Percentiles rank a stretch among this genome's conserved stretches.
Conservation (phyloP, 2,797 vertebrate genomes). For the Euthynnus affinis region DNA sequence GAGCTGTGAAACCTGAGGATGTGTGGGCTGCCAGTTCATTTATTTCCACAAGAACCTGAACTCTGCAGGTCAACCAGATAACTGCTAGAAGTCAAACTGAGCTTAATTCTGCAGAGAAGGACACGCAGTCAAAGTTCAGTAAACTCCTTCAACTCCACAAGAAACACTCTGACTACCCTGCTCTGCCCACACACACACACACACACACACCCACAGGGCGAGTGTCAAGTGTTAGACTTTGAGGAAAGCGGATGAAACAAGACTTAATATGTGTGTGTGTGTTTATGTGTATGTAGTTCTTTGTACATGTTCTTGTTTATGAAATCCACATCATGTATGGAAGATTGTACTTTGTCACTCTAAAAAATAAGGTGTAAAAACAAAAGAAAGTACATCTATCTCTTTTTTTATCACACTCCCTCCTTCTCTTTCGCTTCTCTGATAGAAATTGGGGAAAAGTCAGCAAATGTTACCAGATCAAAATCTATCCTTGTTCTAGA, state of each 20-base stretch:
- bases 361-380: conserved; percentile 27
- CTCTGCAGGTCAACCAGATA: conserved; percentile 24
- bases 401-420: no score
- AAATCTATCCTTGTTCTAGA: background rate
- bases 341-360: conserved; percentile 5
- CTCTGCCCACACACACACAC: background rate
- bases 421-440: background rate
- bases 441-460: conserved; percentile 13
- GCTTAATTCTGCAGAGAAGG: conserved; percentile 11
- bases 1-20: background rate
- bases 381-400: background rate
- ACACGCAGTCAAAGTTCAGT: conserved; percentile 18
- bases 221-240: conserved; percentile 7
- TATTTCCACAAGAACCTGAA: conserved; percentile 21
- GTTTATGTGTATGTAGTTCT: background rate
- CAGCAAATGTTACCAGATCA: background rate
- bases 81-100: conserved; percentile 40
- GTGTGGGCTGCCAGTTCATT: conserved; percentile 32
- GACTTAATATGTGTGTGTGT: conserved; percentile 1
- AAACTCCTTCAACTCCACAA: background rate
- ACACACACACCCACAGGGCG: background rate
- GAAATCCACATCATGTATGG: background rate
- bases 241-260: conserved; percentile 10
- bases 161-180: background rate
- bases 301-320: conserved; percentile 3